Percentiles rank a stretch among this genome's conserved stretches.
Conservation (phyloP, 2,797 vertebrate species). For the Aplochiton taeniatus region DNA sequence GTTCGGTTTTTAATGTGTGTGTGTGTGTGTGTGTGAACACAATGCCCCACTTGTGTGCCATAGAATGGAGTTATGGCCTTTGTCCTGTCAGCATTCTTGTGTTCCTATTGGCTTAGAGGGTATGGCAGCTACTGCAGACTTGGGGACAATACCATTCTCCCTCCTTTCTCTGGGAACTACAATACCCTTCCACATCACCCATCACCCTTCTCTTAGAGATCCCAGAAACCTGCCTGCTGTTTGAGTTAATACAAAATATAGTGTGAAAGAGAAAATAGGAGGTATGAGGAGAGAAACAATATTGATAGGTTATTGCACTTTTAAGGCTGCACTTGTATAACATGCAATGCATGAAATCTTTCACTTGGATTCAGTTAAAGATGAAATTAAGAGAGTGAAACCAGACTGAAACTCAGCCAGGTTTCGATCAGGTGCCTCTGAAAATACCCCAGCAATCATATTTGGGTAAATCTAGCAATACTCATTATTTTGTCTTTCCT, state of each 20-base stretch:
- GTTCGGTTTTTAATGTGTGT: slow-evolving; percentile 37
- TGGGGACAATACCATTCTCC: slow-evolving; percentile 50
- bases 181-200: slow-evolving; percentile 56
- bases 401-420: slow-evolving; percentile 17
- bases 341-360: too few relatives aligned
- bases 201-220: slow-evolving; percentile 58
- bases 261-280: background rate
- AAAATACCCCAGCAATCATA: slow-evolving; percentile 29
- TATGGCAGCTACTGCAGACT: slow-evolving; percentile 69
- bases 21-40: slow-evolving; percentile 50
- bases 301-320: too few relatives aligned
- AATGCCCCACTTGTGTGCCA: slow-evolving; percentile 71
- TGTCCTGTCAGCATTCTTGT: slow-evolving; percentile 74
- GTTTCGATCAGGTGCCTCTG: slow-evolving; percentile 10
- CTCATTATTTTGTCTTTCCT: background rate
- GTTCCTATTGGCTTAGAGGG: slow-evolving; percentile 63
- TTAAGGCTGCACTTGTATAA: too few relatives aligned
- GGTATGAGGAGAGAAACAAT: too few relatives aligned
- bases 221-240: slow-evolving; percentile 15
- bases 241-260: background rate
- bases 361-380: slow-evolving; percentile 45
- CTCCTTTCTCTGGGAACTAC: slow-evolving; percentile 55
- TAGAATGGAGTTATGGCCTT: slow-evolving; percentile 78
- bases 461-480: slow-evolving; percentile 30
- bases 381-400: slow-evolving; percentile 57